Evolutionary conservation across 2,797 vertebrate species (phyloP).

Genomic region (Florisuga fusca): DNA sequence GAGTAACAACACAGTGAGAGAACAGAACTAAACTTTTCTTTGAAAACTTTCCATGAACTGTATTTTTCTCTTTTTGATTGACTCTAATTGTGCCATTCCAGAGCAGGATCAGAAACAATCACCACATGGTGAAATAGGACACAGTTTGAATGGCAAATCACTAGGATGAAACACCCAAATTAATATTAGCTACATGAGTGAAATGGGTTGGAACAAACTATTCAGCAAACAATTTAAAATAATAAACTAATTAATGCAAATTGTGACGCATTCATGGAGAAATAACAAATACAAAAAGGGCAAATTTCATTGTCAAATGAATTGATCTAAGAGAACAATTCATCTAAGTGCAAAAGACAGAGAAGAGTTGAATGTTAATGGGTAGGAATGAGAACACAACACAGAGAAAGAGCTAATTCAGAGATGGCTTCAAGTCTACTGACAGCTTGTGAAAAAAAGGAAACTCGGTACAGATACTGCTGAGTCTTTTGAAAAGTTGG

Average conservation of each 20-base stretch:
- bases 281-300: slow-evolving; percentile 55
- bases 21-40: not conserved
- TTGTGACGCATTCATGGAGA: slow-evolving; percentile 38
- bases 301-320: slow-evolving; percentile 45
- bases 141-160: slow-evolving; percentile 20
- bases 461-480: not conserved
- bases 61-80: not conserved
- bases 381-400: not conserved
- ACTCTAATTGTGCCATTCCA: not conserved
- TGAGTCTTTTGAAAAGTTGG: not conserved
- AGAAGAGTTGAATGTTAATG: slow-evolving; percentile 34
- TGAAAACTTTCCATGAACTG: not conserved
- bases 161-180: slow-evolving; percentile 33
- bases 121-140: not conserved
- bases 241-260: slow-evolving; percentile 68
- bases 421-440: not conserved
- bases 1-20: not conserved
- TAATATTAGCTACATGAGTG: slow-evolving; percentile 55
- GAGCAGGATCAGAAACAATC: slow-evolving; percentile 6
- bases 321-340: slow-evolving; percentile 53
- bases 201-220: slow-evolving; percentile 60
- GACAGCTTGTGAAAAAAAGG: not conserved
- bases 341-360: slow-evolving; percentile 23
- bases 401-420: not conserved
- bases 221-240: slow-evolving; percentile 63